phyloP scores from a whole-genome alignment of 2,888 invertebrate species.

The Drosophila prolongata region DNA sequence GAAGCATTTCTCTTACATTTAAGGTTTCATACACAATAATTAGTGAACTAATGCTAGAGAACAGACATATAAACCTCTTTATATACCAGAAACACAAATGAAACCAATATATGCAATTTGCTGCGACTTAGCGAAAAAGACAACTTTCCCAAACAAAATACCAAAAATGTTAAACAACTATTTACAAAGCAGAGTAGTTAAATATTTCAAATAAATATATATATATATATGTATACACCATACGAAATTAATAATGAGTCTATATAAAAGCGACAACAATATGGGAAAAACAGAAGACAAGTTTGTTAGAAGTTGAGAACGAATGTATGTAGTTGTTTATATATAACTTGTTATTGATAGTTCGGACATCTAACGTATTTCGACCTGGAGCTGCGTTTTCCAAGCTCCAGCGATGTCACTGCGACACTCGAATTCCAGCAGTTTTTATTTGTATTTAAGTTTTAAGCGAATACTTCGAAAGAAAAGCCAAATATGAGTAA shows the following conservation, averaged over 20 bases:
- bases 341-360: conserved; percentile 77
- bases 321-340: conserved; percentile 68
- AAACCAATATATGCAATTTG: conserved; percentile 36
- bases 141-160: conserved; percentile 34
- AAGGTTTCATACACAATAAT: conserved; percentile 78
- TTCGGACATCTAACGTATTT: conserved; percentile 54
- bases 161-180: conserved; percentile 70
- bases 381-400: conserved; percentile 13
- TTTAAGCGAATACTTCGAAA: conserved; percentile 67
- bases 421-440: conserved; percentile 47
- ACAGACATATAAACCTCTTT: conserved; percentile 51
- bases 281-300: conserved; percentile 27
- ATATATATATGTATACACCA: conserved; percentile 47
- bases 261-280: conserved; percentile 56
- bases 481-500: conserved; percentile 62
- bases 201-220: conserved; percentile 69
- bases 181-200: conserved; percentile 75
- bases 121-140: conserved; percentile 20
- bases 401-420: conserved; percentile 23
- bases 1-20: conserved; percentile 77
- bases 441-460: conserved; percentile 74
- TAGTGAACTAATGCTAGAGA: conserved; percentile 77
- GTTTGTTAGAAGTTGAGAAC: conserved; percentile 63
- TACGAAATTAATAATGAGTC: conserved; percentile 44
- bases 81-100: conserved; percentile 48